Conservation (phyloP, 2,113 vertebrate species). For the Solenodon paradoxus region DNA sequence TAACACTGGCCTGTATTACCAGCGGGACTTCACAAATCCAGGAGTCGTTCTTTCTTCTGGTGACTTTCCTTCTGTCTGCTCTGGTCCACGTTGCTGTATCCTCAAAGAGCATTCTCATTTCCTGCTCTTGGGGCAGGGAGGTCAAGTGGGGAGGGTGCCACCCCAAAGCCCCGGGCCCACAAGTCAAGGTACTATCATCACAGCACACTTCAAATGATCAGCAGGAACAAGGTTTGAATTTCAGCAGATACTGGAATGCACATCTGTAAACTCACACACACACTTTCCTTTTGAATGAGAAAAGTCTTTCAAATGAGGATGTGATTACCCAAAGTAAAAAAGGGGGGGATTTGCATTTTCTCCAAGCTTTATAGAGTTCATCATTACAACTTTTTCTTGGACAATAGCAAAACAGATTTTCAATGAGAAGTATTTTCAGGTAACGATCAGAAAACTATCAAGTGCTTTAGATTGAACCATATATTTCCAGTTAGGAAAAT, state of each 20-base stretch:
- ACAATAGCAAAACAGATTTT: background rate
- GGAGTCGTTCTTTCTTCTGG: background rate
- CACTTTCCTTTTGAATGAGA: background rate
- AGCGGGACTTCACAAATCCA: background rate
- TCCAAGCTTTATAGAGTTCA: background rate
- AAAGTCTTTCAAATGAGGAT: background rate
- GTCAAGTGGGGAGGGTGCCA: background rate
- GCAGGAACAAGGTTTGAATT: background rate
- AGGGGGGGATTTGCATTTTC: background rate
- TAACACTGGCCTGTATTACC: background rate
- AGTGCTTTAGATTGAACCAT: background rate
- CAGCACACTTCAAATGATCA: no score
- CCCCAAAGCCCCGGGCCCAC: background rate
- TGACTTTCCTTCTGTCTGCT: background rate
- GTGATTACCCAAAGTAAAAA: background rate
- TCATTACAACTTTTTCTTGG: constrained; percentile 5
- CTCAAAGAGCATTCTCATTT: background rate
- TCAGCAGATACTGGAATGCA: background rate
- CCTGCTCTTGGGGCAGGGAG: background rate
- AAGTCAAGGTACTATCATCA: background rate
- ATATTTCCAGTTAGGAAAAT: background rate
- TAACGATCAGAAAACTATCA: constrained; percentile 16
- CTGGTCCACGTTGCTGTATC: no score
- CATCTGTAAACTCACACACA: background rate
- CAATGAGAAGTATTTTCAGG: constrained; percentile 8